Conservation (phyloP, 2,797 vertebrate species). For the Todus mexicanus region DNA sequence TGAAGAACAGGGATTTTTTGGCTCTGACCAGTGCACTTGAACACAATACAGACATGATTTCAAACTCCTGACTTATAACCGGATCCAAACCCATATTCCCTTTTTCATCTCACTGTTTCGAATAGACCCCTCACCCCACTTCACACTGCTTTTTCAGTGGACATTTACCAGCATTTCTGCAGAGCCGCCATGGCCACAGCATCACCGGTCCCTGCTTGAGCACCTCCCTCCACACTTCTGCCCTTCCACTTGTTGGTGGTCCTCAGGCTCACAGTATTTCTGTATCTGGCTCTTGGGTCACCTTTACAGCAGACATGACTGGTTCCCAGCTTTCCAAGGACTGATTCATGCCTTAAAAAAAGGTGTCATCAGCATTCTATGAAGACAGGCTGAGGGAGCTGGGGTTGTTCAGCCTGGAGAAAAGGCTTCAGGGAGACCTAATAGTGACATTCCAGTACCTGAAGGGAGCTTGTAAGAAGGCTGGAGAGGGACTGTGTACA, state of each 20-base stretch:
- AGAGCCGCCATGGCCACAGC: fast-evolving
- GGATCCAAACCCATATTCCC: background rate
- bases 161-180: background rate
- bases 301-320: background rate
- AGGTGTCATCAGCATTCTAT: fast-evolving
- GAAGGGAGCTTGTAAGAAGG: too few species aligned
- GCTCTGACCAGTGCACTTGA: background rate
- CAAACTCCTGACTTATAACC: background rate
- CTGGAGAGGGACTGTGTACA: too few species aligned
- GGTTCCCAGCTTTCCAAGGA: background rate
- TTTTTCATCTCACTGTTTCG: background rate
- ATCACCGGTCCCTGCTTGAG: fast-evolving
- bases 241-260: background rate
- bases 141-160: background rate
- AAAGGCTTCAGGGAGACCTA: too few species aligned
- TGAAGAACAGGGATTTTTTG: background rate
- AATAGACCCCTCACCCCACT: background rate
- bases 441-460: too few species aligned
- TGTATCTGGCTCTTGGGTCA: background rate
- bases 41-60: background rate
- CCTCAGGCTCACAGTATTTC: background rate
- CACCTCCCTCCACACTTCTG: background rate
- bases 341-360: background rate
- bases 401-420: too few species aligned
- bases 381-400: too few species aligned